phyloP scores from a whole-genome alignment of 2,797 vertebrate genomes.

The Prunella strophiata region DNA sequence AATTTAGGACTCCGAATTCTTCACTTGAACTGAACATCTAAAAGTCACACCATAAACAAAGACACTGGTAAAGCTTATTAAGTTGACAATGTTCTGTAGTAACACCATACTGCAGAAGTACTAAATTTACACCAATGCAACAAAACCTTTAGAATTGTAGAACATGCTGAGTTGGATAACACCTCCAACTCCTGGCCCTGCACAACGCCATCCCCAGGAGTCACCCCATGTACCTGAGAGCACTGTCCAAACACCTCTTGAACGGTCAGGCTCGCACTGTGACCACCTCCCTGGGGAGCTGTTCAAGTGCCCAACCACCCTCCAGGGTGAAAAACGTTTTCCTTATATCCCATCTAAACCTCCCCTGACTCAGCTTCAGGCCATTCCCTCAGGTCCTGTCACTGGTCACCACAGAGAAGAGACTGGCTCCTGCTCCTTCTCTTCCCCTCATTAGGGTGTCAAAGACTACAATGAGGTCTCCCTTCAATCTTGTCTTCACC shows the following conservation, averaged over 20 bases:
- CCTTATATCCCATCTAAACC: neutral
- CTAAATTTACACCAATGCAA: neutral
- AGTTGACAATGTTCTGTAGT: neutral
- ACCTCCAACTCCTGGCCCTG: neutral
- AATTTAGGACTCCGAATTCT: neutral
- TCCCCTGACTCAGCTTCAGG: neutral
- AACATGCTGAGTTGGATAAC: neutral
- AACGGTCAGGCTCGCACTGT: neutral
- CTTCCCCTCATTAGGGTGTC: neutral
- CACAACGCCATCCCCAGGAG: neutral
- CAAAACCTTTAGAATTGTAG: neutral
- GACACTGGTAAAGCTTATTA: neutral
- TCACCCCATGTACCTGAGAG: neutral
- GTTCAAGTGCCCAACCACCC: neutral
- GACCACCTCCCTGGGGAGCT: neutral
- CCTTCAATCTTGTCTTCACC: neutral
- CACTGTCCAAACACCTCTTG: accelerated
- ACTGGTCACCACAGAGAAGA: neutral
- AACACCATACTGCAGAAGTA: neutral
- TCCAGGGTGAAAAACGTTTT: neutral
- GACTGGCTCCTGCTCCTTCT: too few species aligned
- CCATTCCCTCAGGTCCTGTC: neutral
- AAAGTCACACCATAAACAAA: neutral
- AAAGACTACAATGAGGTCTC: neutral
- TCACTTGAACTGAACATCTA: neutral